Base-by-base conservation (phyloP, 2,797 vertebrate species). In the Anguilla anguilla region DNA sequence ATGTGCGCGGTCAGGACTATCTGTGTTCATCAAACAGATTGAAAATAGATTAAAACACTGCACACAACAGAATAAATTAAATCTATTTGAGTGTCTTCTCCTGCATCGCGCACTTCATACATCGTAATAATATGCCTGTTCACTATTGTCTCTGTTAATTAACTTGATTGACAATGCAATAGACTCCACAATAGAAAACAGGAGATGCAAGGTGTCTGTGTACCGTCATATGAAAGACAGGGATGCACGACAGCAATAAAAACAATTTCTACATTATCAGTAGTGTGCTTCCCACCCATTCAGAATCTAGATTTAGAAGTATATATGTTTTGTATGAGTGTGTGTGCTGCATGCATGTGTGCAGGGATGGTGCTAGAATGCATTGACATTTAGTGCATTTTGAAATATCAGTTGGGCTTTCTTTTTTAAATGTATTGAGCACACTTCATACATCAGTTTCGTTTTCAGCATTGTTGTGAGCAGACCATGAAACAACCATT, bases 61-160 rank as follows among this genome's bases (percentile, higher is more conserved):
- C 35, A 79, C 15, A 46, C 35, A 19, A 79, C n/a, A 17, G 31
- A 79, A 79, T 19, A 19, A 72, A 79, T 19, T 31, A 17, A 79
- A 79, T 19, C 15, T 79, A 39, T 79, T 39, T 0, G 74, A 43
- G 28, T 72, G 35, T 15, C n/a, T 17, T 43, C 74, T 79, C 39
- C 7, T 39, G 35, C 39, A 19, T 22, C 19, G 39, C 15, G 15
- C 35, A 6, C 74, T 15, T 15, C 6, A 15, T 79, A 79, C 31
- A 79, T 79, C 19, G 31, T 46, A 79, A 79, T 79, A 19, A 72
- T 43, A 28, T 17, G 17, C 35, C 35, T 79, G 74, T 79, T 79
- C 74, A 6, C 74, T 77, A 31, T 35, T 79, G 74, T 79, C 74
- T 79, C 35, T 46, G 74, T 79, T 79, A 79, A 79, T 79, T 19